Conservation (phyloP, 2,888 invertebrate genomes). For the Drosophila nigricruria region DNA sequence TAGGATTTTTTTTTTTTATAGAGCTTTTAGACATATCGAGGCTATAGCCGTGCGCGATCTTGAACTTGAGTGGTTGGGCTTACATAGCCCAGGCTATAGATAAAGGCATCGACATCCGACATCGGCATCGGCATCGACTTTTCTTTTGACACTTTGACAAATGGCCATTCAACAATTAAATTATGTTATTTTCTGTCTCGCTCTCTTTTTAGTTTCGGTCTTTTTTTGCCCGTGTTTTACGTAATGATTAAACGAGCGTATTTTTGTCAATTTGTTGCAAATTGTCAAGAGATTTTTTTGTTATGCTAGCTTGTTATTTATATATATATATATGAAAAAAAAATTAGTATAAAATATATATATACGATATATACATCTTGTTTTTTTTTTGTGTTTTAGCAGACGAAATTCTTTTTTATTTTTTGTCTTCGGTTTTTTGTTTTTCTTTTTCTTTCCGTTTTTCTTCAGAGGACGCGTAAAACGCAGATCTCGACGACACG, state of each 20-base stretch:
- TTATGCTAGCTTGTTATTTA: conserved; percentile 55
- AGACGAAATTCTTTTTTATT: conserved; percentile 30
- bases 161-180: conserved; percentile 46
- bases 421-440: conserved; percentile 12
- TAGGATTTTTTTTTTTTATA: conserved; percentile 15
- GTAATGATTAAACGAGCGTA: conserved; percentile 76
- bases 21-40: conserved; percentile 8
- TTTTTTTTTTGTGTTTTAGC: conserved; percentile 33
- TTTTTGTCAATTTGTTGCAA: conserved; percentile 76
- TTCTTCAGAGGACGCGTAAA: conserved; percentile 37
- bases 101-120: conserved; percentile 36
- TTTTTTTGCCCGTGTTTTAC: conserved; percentile 61
- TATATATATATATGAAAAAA: conserved; percentile 38
- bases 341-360: conserved; percentile 43
- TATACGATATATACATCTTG: conserved; percentile 59
- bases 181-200: conserved; percentile 23
- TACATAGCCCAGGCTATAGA: conserved; percentile 40
- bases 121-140: conserved; percentile 38
- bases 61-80: conserved; percentile 67
- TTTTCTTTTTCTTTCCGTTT: conserved; percentile 32
- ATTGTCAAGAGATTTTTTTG: conserved; percentile 55
- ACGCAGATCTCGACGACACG: conserved; percentile 65
- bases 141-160: conserved; percentile 65
- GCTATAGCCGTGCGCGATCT: conserved; percentile 51
- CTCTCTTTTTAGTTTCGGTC: conserved; percentile 17